A percentile compares a stretch with the other conserved stretches of the same genome.
phyloP scores from a whole-genome alignment of 2,113 vertebrate genomes.

The Euleptes europaea region DNA sequence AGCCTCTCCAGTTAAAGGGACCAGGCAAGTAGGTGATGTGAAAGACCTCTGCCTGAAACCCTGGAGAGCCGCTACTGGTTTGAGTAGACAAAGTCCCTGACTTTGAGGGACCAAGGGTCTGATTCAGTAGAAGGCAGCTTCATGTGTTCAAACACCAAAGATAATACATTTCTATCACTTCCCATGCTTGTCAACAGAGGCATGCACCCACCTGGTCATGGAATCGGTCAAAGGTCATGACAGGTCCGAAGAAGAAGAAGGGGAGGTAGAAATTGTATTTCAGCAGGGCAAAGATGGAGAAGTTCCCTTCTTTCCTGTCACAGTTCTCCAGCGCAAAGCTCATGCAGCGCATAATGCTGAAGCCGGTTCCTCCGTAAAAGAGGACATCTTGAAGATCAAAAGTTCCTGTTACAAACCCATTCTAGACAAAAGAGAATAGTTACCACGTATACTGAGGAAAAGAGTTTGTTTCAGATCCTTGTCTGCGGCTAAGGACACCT shows the following conservation, averaged over 20 bases:
- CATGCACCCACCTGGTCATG: conserved; percentile 81
- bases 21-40: no score
- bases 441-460: conserved; percentile 3
- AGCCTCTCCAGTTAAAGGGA: no score
- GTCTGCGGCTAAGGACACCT: not conserved
- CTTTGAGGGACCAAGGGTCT: no score
- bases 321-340: conserved; percentile 93
- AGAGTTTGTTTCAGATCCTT: not conserved
- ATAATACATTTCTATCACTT: no score
- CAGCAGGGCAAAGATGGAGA: conserved; percentile 90
- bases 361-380: conserved; percentile 89
- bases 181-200: no score
- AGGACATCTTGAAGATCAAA: conserved; percentile 92
- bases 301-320: conserved; percentile 83
- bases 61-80: no score
- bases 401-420: conserved; percentile 82
- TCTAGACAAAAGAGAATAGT: conserved; percentile 72
- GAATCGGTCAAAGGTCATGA: conserved; percentile 96
- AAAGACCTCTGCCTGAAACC: no score
- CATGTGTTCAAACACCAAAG: no score
- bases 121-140: no score
- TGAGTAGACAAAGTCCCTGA: no score
- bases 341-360: conserved; percentile 92
- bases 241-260: conserved; percentile 95
- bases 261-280: conserved; percentile 99